These are phyloP conservation scores for Sesamia inferens DNA, from an alignment of 2,888 invertebrate genomes.

Conservation along the genomic window DNA sequence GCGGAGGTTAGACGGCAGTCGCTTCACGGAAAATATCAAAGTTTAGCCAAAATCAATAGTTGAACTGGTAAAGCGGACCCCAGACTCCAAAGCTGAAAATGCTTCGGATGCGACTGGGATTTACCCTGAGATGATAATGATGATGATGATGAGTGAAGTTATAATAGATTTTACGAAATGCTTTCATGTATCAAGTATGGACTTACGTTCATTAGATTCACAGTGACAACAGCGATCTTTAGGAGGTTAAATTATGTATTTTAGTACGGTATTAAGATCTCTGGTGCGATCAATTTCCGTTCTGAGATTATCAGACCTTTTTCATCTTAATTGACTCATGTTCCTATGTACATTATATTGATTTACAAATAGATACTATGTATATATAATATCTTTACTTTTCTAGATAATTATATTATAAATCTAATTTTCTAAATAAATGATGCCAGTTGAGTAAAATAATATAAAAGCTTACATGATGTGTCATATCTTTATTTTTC, in stretches of 20 bases:
- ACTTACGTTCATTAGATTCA: not conserved
- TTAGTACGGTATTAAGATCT: constrained; percentile 21
- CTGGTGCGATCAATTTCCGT: constrained; percentile 43
- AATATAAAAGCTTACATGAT: not conserved
- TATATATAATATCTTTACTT: not conserved
- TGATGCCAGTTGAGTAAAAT: not conserved
- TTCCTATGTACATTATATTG: not conserved
- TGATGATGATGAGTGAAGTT: not conserved
- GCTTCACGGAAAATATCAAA: no score
- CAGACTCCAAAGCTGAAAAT: no score
- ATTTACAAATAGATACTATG: not conserved
- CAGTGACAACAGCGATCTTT: not conserved
- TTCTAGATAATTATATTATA: not conserved
- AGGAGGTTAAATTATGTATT: constrained; percentile 6
- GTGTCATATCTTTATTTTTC: no score
- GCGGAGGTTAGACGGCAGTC: no score
- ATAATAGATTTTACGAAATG: constrained; percentile 19
- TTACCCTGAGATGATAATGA: no score
- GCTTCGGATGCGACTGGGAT: no score
- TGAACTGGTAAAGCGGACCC: no score
- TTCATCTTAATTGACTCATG: constrained; percentile 22
- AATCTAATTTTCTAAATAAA: no score
- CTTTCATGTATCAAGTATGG: not conserved
- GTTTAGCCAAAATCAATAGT: no score
- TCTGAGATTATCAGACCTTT: constrained; percentile 13